Evolutionary conservation across 2,888 invertebrate genomes (phyloP).

Genomic region (Allolobophora icterica): DNA sequence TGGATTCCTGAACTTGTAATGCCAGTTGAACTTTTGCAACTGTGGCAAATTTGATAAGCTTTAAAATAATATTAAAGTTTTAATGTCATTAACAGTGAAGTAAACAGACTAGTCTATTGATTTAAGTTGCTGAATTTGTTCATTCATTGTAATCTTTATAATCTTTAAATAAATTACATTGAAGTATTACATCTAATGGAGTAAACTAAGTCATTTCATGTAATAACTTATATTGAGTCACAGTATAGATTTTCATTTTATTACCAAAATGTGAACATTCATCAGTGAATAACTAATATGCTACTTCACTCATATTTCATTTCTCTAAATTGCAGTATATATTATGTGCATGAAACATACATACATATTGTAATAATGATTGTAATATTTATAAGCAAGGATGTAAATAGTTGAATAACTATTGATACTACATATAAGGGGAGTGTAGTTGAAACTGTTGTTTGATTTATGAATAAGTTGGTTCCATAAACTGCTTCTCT

Average conservation of each 20-base stretch:
- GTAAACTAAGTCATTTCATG: no score
- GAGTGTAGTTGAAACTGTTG: not conserved
- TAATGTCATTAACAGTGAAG: not conserved
- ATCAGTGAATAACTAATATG: not conserved
- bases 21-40: not conserved
- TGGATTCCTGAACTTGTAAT: not conserved
- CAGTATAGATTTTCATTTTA: not conserved
- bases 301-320: not conserved
- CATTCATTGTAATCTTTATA: not conserved
- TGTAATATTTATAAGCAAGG: slow-evolving; percentile 4
- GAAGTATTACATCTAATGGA: not conserved
- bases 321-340: not conserved
- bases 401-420: not conserved
- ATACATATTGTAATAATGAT: not conserved
- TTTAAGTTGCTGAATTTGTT: not conserved
- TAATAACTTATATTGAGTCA: no score
- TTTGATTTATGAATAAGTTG: not conserved
- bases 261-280: not conserved
- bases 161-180: not conserved
- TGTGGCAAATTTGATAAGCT: not conserved
- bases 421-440: not conserved
- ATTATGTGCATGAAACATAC: not conserved
- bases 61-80: slow-evolving; percentile 17
- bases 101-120: not conserved
- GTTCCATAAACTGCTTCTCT: not conserved